Base-by-base conservation (phyloP, 1,140 invertebrate genomes). In the Mylabris phalerata region DNA sequence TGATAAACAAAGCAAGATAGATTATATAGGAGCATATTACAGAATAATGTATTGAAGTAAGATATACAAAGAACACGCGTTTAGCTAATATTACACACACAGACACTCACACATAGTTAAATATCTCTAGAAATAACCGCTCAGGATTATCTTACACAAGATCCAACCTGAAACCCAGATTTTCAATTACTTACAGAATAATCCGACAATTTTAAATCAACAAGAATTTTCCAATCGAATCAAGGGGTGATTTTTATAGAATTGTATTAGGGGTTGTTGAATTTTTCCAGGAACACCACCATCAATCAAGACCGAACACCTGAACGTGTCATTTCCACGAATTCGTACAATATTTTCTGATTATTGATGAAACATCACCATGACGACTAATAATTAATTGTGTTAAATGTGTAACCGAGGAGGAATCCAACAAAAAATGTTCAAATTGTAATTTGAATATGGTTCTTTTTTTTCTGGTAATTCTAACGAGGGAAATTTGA, bases 401-500 rank as follows among this genome's bases (percentile, higher is more conserved):
- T 19, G 19, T 2, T 19, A 19, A 19, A 19, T 19, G 19, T 19
- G 19, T 19, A 19, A 19, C 19, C 19, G 19, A 19, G 19, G 19
- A 19, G 19, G 19, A 19, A 19, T 19, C 19, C 19, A 19, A 19
- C 19, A 19, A 19, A 19, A 19, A 19, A 19, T 19, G 19, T 19
- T 19, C 19, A 19, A 19, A 19, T 19, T 19, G 52, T 47, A 48
- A 55, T 40, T 55, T 27, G 45, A 48, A 55, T 40, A 55, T 24
- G 32, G 1, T 32, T 32, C 7, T 32, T 19, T 19, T 42, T 54
- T 26, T 55, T 19, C 51, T 0, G 32, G 47, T 57, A 51, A 58
- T 45, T 54, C 51, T 54, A 54, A 54, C 49, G 56, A 62, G 60
- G 10, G 32, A 32, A 62, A 62, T 52, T 48, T 24, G 50, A 62